Conservation (phyloP, 2,797 vertebrate genomes). For the Danio choprae region DNA sequence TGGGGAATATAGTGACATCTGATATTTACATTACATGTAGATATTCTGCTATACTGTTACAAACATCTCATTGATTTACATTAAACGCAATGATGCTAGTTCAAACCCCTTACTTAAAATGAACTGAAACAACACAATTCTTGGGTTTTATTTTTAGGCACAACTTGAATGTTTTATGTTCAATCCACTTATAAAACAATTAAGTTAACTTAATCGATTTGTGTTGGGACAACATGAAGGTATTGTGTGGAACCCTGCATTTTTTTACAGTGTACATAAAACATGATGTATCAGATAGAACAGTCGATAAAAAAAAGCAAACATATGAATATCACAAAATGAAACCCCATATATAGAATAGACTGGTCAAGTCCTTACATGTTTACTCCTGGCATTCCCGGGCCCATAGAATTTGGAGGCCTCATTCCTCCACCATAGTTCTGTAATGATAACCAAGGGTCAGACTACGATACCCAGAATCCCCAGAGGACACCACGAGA, state of each 20-base stretch:
- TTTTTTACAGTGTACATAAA: too few species aligned
- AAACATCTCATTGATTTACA: neutral
- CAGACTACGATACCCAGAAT: slow-evolving; percentile 72
- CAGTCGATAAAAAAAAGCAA: neutral
- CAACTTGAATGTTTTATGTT: too few species aligned
- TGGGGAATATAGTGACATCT: neutral
- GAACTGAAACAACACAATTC: too few species aligned
- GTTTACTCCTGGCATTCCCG: slow-evolving; percentile 97
- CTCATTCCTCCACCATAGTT: slow-evolving; percentile 98
- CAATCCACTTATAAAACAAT: too few species aligned
- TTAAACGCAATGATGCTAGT: neutral
- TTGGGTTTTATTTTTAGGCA: too few species aligned
- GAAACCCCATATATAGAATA: neutral
- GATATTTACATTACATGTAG: neutral
- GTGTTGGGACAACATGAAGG: too few species aligned
- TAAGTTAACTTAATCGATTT: too few species aligned
- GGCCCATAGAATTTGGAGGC: slow-evolving; percentile 96
- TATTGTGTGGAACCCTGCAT: too few species aligned
- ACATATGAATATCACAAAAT: neutral
- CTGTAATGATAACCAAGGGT: slow-evolving; percentile 87
- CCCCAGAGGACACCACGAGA: slow-evolving; percentile 14
- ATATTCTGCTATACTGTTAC: neutral
- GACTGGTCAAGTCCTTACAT: slow-evolving; percentile 85
- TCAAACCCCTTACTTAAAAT: too few species aligned
- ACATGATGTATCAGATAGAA: neutral